Percentiles rank a stretch among this genome's conserved stretches.
These are phyloP conservation scores for Thalassophryne amazonica DNA, from an alignment of 2,797 vertebrate genomes.

Conservation along the genomic window DNA sequence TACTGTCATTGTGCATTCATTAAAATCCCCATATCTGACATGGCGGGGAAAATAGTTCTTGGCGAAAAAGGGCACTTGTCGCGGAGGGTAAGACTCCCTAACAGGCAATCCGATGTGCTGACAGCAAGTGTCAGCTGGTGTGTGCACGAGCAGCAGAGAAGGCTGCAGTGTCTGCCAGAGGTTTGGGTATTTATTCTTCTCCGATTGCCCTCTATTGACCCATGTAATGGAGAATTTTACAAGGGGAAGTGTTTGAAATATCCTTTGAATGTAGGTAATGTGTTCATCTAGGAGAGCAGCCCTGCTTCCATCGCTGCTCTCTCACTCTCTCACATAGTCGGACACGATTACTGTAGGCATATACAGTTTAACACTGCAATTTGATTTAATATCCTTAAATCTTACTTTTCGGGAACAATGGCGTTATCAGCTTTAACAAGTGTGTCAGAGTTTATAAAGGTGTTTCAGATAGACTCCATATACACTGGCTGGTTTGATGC, in stretches of 20 bases:
- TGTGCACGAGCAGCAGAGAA: conserved; percentile 35
- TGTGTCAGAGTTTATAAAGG: no score
- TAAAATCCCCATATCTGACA: conserved; percentile 83
- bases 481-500: no score
- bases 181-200: conserved; percentile 78
- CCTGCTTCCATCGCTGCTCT: conserved; percentile 16
- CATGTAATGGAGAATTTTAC: conserved; percentile 79
- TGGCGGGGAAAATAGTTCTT: conserved; percentile 79
- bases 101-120: conserved; percentile 83
- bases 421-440: no score
- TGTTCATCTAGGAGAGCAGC: conserved; percentile 45
- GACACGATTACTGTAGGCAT: no score
- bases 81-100: conserved; percentile 81
- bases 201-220: conserved; percentile 85
- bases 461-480: no score
- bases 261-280: conserved; percentile 70
- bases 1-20: conserved; percentile 84
- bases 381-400: no score
- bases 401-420: no score
- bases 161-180: conserved; percentile 66
- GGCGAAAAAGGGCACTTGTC: conserved; percentile 77
- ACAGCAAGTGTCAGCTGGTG: conserved; percentile 75
- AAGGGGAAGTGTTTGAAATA: conserved; percentile 80
- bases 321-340: not conserved
- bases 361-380: no score